phyloP scores from a whole-genome alignment of 1,140 invertebrate species.

The Adelges cooleyi region DNA sequence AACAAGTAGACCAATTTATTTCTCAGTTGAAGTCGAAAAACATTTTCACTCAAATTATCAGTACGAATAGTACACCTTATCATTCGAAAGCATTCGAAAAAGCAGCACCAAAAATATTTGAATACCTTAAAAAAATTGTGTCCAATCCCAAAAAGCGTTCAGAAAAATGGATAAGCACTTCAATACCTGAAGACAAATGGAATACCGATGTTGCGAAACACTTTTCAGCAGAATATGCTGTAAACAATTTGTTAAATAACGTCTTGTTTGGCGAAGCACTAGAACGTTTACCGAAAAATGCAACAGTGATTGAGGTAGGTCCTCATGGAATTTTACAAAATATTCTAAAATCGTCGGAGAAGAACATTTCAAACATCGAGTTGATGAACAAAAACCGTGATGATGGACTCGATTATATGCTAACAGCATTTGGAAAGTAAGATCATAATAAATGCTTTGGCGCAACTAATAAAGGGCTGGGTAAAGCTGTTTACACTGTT shows the following conservation, averaged over 20 bases:
- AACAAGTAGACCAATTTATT: slow-evolving; percentile 40
- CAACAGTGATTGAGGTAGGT: slow-evolving; percentile 54
- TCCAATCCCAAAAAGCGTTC: slow-evolving; percentile 56
- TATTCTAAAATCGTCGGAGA: slow-evolving; percentile 47
- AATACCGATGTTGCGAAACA: slow-evolving; percentile 49
- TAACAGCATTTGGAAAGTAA: slow-evolving; percentile 59
- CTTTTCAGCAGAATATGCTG: slow-evolving; percentile 82
- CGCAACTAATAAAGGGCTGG: no score
- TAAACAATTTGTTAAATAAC: slow-evolving; percentile 57
- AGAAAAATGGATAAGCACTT: slow-evolving; percentile 74
- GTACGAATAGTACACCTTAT: slow-evolving; percentile 57
- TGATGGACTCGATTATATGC: slow-evolving; percentile 58
- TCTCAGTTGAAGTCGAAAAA: slow-evolving; percentile 42
- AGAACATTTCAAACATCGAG: slow-evolving; percentile 54
- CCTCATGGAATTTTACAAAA: slow-evolving; percentile 66
- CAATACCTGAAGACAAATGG: slow-evolving; percentile 67
- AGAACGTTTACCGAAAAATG: slow-evolving; percentile 31
- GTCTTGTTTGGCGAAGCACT: slow-evolving; percentile 34
- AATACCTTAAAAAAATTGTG: slow-evolving; percentile 56
- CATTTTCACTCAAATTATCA: slow-evolving; percentile 53
- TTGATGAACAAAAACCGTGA: slow-evolving; percentile 63
- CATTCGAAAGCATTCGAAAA: slow-evolving; percentile 65
- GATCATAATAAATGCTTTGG: no score
- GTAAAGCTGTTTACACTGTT: no score
- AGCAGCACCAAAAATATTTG: slow-evolving; percentile 59